These are phyloP conservation scores for Drosophila lini DNA, from an alignment of 1,140 invertebrate genomes.

Conservation along the genomic window DNA sequence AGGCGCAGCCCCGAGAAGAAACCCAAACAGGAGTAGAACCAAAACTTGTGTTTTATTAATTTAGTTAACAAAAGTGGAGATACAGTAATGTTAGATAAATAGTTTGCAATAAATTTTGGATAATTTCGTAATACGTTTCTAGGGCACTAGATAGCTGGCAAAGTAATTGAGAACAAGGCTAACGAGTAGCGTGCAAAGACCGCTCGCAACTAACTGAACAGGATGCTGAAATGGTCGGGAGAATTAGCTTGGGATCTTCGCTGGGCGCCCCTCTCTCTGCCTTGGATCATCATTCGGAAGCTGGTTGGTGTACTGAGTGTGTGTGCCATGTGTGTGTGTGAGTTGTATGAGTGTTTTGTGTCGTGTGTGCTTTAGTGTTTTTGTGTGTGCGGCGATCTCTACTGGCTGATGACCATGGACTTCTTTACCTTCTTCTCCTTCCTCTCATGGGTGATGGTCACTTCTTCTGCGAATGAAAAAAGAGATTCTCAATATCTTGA, in stretches of 20 bases:
- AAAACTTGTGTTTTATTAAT: constrained; percentile 42
- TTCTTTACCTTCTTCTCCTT: constrained; percentile 84
- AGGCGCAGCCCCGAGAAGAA: constrained; percentile 15
- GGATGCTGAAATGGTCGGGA: constrained; percentile 69
- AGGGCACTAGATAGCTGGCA: constrained; percentile 64
- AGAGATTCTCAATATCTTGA: neutral
- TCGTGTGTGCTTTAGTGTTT: constrained; percentile 35
- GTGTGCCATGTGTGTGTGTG: constrained; percentile 19
- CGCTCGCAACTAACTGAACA: constrained; percentile 61
- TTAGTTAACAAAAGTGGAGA: constrained; percentile 32
- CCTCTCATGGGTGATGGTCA: constrained; percentile 81
- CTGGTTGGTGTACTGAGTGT: constrained; percentile 26
- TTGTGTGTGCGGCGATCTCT: constrained; percentile 50
- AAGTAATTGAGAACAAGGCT: constrained; percentile 75
- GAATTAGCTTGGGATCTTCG: constrained; percentile 47
- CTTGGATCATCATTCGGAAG: constrained; percentile 21
- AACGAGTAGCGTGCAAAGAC: constrained; percentile 70
- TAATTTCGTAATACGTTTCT: constrained; percentile 51
- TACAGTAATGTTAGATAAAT: constrained; percentile 42
- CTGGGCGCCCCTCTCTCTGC: constrained; percentile 18
- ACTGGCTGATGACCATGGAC: constrained; percentile 82
- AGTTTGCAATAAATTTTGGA: constrained; percentile 32
- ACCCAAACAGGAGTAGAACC: constrained; percentile 44
- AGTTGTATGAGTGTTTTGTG: constrained; percentile 27
- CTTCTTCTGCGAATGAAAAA: constrained; percentile 61